These are phyloP conservation scores for Heliconius nattereri DNA, from an alignment of 1,140 invertebrate genomes.

Conservation along the genomic window DNA sequence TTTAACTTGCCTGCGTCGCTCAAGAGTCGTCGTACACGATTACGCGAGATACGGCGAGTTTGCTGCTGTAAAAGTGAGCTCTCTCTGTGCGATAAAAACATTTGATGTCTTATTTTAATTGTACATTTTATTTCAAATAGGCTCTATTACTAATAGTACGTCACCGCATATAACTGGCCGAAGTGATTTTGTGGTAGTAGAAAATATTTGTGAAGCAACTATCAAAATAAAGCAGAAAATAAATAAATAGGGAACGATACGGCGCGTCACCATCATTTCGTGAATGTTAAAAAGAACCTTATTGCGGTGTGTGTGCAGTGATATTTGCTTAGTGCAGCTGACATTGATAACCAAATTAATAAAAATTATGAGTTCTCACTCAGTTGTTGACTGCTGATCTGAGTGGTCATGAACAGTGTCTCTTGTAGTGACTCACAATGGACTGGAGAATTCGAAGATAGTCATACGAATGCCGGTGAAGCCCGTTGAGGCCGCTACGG, in stretches of 20 bases:
- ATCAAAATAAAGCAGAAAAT: slow-evolving; percentile 77
- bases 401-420: slow-evolving; percentile 39
- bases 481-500: slow-evolving; percentile 68
- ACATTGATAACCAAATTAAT: slow-evolving; percentile 61
- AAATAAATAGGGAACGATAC: slow-evolving; percentile 75
- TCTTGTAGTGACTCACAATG: slow-evolving; percentile 54
- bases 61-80: slow-evolving; percentile 68
- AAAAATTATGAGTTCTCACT: slow-evolving; percentile 65
- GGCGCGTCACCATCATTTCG: slow-evolving; percentile 39
- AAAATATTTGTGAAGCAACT: slow-evolving; percentile 46
- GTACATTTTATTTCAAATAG: slow-evolving; percentile 1
- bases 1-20: slow-evolving; percentile 72
- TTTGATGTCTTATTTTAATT: slow-evolving; percentile 47
- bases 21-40: slow-evolving; percentile 75
- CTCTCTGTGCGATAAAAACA: slow-evolving; percentile 47
- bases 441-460: slow-evolving; percentile 65
- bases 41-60: slow-evolving; percentile 71
- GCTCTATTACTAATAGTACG: neutral
- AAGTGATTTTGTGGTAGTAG: slow-evolving; percentile 15
- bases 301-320: slow-evolving; percentile 52
- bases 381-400: slow-evolving; percentile 54
- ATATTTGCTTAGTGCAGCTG: slow-evolving; percentile 45
- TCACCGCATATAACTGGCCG: slow-evolving; percentile 11
- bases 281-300: slow-evolving; percentile 59
- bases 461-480: slow-evolving; percentile 61